Percentiles rank a stretch among this genome's conserved stretches.
phyloP scores from a whole-genome alignment of 2,888 invertebrate species.

The Candidula unifasciata region DNA sequence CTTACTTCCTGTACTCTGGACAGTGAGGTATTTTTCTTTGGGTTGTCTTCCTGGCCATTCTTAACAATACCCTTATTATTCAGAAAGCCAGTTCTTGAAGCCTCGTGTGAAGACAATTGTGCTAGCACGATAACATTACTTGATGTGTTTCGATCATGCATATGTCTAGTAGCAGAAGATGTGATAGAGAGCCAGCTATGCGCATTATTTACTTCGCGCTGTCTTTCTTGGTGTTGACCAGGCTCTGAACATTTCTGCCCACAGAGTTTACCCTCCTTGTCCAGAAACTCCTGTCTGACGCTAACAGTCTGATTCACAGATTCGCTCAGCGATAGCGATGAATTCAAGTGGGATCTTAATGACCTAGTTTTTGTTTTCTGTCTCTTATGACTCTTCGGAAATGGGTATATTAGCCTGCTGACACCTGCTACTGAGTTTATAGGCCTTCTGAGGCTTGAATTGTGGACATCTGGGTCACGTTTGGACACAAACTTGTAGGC shows the following conservation, averaged over 20 bases:
- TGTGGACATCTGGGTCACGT: not conserved
- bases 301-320: not conserved
- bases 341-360: not conserved
- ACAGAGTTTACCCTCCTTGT: not conserved
- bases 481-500: not conserved
- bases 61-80: not conserved
- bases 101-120: not conserved
- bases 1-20: not conserved
- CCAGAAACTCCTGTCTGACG: not conserved
- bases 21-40: not conserved
- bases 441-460: not conserved
- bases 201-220: not conserved
- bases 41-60: no score
- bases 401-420: not conserved
- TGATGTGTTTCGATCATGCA: slow-evolving; percentile 5
- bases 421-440: not conserved
- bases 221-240: not conserved
- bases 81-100: no score
- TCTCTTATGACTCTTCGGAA: not conserved
- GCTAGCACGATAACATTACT: not conserved
- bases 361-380: not conserved
- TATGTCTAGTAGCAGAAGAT: not conserved
- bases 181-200: not conserved
- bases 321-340: not conserved
- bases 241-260: not conserved